A percentile compares a stretch with the other conserved stretches of the same genome.
Conservation (phyloP, 2,113 vertebrate genomes). For the Acinonyx jubatus region DNA sequence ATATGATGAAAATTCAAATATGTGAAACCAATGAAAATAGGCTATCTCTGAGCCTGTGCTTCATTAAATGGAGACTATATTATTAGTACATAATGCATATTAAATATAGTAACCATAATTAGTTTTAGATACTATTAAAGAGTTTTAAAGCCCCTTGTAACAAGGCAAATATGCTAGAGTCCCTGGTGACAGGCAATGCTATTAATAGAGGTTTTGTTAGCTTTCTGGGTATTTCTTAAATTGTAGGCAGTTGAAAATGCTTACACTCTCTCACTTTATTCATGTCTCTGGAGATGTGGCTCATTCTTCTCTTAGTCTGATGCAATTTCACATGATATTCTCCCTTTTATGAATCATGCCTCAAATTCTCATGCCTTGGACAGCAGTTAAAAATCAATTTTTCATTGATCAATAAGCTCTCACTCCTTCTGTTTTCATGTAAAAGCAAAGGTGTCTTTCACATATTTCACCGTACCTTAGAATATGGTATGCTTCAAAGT, state of each 20-base stretch:
- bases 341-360: slow-evolving; percentile 27
- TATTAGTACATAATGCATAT: slow-evolving; percentile 19
- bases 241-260: slow-evolving; percentile 14
- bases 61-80: neutral
- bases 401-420: neutral
- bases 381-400: slow-evolving; percentile 33
- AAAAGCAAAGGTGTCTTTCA: slow-evolving; percentile 42
- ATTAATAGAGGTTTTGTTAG: slow-evolving; percentile 56
- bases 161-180: neutral
- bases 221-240: slow-evolving; percentile 56
- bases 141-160: slow-evolving; percentile 35
- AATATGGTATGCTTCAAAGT: neutral
- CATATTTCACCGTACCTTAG: neutral
- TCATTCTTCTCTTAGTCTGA: slow-evolving; percentile 25
- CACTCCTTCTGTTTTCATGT: neutral
- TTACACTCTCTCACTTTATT: slow-evolving; percentile 23
- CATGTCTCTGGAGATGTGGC: neutral
- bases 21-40: slow-evolving; percentile 9
- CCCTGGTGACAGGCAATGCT: neutral
- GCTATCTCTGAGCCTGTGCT: neutral
- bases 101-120: slow-evolving; percentile 48
- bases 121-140: slow-evolving; percentile 38
- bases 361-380: neutral
- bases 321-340: slow-evolving; percentile 1
- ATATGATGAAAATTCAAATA: neutral